Evolutionary conservation across 2,113 vertebrate genomes (phyloP).

Genomic region (Rousettus leschenaultii): DNA sequence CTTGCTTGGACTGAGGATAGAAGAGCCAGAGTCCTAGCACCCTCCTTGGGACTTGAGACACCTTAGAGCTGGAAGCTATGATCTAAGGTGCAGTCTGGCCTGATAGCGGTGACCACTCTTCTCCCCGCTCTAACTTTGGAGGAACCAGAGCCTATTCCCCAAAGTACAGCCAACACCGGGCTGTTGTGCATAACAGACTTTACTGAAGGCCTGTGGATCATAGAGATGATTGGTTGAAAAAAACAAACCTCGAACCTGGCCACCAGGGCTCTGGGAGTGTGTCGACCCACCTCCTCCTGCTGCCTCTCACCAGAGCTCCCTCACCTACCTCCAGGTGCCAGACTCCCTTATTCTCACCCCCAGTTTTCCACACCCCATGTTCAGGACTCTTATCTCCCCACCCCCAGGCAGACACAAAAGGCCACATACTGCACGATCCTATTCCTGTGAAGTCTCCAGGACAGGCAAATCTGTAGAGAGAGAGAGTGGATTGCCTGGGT

Average conservation of each 20-base stretch:
- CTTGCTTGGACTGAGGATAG: no score
- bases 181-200: neutral
- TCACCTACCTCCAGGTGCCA: neutral
- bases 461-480: neutral
- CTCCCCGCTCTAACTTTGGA: neutral
- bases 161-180: neutral
- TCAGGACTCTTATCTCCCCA: neutral
- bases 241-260: neutral
- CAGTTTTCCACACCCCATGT: neutral
- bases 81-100: no score
- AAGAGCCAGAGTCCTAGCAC: no score
- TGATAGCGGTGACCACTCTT: neutral
- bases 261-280: neutral
- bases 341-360: neutral
- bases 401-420: neutral
- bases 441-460: neutral
- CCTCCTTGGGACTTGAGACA: no score
- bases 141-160: neutral
- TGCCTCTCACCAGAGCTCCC: neutral
- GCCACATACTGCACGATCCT: fast-evolving
- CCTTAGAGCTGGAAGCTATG: no score
- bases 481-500: neutral
- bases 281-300: fast-evolving
- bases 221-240: neutral
- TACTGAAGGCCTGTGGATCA: neutral